These are phyloP conservation scores for Elephas maximus DNA, from an alignment of 2,113 vertebrate species.

Conservation along the genomic window DNA sequence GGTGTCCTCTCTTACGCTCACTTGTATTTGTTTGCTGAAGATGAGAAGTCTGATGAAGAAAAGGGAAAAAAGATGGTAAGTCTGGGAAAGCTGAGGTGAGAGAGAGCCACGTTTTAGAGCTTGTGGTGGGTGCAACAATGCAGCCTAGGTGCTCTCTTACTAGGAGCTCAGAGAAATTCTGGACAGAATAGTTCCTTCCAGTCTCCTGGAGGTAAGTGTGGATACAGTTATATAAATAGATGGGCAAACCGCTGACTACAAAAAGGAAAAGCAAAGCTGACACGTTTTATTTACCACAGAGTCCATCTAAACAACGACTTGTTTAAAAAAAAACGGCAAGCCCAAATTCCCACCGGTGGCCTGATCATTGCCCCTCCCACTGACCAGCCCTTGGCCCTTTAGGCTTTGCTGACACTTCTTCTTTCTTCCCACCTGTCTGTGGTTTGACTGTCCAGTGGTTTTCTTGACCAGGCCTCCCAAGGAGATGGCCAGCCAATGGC, in stretches of 20 bases:
- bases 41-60: background rate
- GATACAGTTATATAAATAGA: background rate
- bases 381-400: background rate
- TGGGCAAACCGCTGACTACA: background rate
- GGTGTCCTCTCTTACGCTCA: background rate
- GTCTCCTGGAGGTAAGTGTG: background rate
- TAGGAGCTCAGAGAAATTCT: background rate
- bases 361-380: accelerated
- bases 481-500: background rate
- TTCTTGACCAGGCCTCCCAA: background rate
- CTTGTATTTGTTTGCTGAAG: background rate
- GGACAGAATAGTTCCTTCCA: accelerated
- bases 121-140: accelerated
- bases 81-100: background rate
- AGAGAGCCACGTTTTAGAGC: background rate
- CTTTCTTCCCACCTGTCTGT: background rate
- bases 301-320: too few species aligned
- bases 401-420: background rate
- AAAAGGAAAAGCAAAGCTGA: background rate
- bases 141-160: background rate
- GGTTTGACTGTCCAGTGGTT: background rate
- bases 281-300: background rate
- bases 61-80: background rate
- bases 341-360: background rate
- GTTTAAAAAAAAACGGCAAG: background rate